Conservation (phyloP, 2,888 invertebrate species). For the Drosophila dives region DNA sequence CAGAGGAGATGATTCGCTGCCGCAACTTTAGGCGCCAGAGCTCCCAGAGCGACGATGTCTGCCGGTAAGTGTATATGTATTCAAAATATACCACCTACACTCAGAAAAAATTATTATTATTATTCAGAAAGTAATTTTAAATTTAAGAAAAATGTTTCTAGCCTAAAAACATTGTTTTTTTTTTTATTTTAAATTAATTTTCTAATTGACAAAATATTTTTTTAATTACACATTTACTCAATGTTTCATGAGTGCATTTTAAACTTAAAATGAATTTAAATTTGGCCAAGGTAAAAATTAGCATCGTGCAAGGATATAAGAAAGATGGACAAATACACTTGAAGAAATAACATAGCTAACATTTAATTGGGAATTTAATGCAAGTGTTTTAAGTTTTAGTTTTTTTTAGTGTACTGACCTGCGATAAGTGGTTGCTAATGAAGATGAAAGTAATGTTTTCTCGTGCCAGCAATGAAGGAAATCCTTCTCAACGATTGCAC, state of each 20-base stretch:
- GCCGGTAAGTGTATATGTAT: conserved; percentile 85
- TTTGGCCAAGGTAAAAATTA: background rate
- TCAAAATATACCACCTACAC: background rate
- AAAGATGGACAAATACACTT: too few relatives aligned
- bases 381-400: too few relatives aligned
- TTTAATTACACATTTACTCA: background rate
- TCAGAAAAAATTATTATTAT: background rate
- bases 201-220: background rate
- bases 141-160: background rate
- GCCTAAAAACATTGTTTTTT: background rate
- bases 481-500: background rate
- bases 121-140: background rate
- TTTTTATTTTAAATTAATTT: background rate
- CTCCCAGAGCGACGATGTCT: conserved; percentile 94
- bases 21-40: conserved; percentile 95
- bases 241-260: background rate
- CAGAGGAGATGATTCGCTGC: conserved; percentile 96
- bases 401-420: background rate
- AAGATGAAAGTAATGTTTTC: background rate
- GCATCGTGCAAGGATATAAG: too few relatives aligned
- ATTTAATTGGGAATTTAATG: too few relatives aligned
- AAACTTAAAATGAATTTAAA: background rate
- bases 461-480: background rate
- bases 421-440: background rate
- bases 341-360: background rate